Conservation (phyloP, 1,140 invertebrate species). For the Drosophila bocki region DNA sequence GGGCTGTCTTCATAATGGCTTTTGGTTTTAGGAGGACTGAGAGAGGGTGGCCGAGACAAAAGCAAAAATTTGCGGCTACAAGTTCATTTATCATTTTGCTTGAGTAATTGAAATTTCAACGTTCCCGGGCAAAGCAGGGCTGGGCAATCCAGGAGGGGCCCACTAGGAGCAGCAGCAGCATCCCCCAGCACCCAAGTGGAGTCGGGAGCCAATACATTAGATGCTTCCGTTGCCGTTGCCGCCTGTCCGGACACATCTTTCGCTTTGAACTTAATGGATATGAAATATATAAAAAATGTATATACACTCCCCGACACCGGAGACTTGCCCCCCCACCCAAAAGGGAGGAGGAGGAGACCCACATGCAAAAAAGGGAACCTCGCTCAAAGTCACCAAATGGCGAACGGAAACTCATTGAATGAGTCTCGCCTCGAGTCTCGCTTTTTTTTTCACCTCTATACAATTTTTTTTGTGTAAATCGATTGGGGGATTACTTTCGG, state of each 20-base stretch:
- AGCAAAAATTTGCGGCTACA: conserved; percentile 79
- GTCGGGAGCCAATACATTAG: conserved; percentile 76
- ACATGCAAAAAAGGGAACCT: conserved; percentile 55
- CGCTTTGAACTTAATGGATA: conserved; percentile 82
- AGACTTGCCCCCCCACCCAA: conserved; percentile 1
- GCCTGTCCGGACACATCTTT: conserved; percentile 68
- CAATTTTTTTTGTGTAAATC: conserved; percentile 63
- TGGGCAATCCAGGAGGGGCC: conserved; percentile 62
- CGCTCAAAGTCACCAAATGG: conserved; percentile 73
- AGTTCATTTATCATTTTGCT: conserved; percentile 82
- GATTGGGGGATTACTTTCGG: conserved; percentile 79
- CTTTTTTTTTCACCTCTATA: conserved; percentile 65
- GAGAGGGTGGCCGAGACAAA: conserved; percentile 43
- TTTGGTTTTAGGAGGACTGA: conserved; percentile 27
- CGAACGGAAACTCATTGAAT: conserved; percentile 72
- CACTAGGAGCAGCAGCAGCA: conserved; percentile 26
- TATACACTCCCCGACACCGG: conserved; percentile 52
- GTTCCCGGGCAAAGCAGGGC: conserved; percentile 34
- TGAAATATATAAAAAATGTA: conserved; percentile 82
- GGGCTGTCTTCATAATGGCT: conserved; percentile 82
- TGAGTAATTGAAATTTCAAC: conserved; percentile 83
- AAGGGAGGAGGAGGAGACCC: conserved; percentile 14
- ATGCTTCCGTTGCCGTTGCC: conserved; percentile 41
- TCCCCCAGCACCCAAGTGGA: conserved; percentile 22
- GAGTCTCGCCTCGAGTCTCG: conserved; percentile 61